Evolutionary conservation across 2,888 invertebrate genomes (phyloP), one percentile per base, ranked within the genome.

Genomic region (Pristionchus arcanus): DNA sequence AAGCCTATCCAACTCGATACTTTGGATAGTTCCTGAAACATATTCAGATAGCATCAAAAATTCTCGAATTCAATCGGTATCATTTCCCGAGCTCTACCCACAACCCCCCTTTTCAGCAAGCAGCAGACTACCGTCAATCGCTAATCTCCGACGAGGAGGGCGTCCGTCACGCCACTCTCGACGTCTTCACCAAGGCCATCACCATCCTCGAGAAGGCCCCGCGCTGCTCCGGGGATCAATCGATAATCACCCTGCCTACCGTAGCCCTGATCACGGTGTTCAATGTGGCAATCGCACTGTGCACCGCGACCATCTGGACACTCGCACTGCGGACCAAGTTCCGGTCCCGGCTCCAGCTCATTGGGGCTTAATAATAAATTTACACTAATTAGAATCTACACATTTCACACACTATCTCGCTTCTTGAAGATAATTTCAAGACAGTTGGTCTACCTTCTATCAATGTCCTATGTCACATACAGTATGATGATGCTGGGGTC

Each of bases 111-210:
- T 42, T 77, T 5, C n/a, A 77, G 77, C 42, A 25, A 3, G 1
- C 77, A 4, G 21, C 21, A 2, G 42, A 42, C 42, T 42, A 42
- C 42, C 77, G 77, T 77, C n/a, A 42, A 19, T 77, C 77, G 0
- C 77, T 77, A 1, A 37, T 77, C 81, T n/a, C 25, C n/a, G 34
- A 59, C 2, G 81, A 55, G n/a, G 90, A 90, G 55, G 77, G 63
- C 7, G 81, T 77, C 28, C 53, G 63, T 16, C 37, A 37, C 31
- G 49, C 74, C 5, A 94, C 94, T 0, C 90, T 94, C n/a, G 94
- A 94, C 87, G 93, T 94, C 16, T 94, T 94, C 90, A 94, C 94
- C 5, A 92, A 93, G 42, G 90, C 94, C 42, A 90, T 94, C 15
- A 94, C 94, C 42, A 90, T 94, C 28, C 85, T 93, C 55, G 93